phyloP scores from a whole-genome alignment of 2,797 vertebrate species.

The Sphenodon punctatus region DNA sequence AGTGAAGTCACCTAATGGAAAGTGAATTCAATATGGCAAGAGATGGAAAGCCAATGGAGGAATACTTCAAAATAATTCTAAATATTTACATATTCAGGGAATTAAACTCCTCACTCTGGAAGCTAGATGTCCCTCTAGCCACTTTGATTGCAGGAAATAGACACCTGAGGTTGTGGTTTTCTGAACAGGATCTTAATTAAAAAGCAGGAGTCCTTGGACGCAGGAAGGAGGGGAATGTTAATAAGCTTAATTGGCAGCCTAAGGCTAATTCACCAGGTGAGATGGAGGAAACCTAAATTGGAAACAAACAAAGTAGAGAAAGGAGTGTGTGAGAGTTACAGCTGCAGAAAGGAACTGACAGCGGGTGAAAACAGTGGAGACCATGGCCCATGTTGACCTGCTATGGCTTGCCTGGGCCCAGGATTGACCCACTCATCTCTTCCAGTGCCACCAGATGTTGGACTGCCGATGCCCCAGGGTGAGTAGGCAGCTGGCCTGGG shows the following conservation, averaged over 20 bases:
- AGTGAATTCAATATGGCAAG: neutral
- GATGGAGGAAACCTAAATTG: neutral
- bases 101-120: neutral
- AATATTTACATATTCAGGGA: neutral
- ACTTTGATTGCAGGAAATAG: neutral
- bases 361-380: too few relatives aligned
- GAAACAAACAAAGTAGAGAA: neutral
- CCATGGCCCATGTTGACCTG: too few relatives aligned
- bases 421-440: too few relatives aligned
- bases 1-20: neutral
- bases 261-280: neutral
- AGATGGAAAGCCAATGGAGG: neutral
- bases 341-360: too few relatives aligned
- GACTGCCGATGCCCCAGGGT: too few relatives aligned
- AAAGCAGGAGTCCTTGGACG: neutral
- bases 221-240: neutral
- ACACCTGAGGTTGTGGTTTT: neutral
- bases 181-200: neutral
- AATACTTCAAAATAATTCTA: neutral
- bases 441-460: too few relatives aligned
- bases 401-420: too few relatives aligned
- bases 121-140: neutral
- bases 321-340: too few relatives aligned
- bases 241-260: neutral
- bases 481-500: too few relatives aligned